phyloP scores from a whole-genome alignment of 1,140 invertebrate species.

The Pissodes strobi region DNA sequence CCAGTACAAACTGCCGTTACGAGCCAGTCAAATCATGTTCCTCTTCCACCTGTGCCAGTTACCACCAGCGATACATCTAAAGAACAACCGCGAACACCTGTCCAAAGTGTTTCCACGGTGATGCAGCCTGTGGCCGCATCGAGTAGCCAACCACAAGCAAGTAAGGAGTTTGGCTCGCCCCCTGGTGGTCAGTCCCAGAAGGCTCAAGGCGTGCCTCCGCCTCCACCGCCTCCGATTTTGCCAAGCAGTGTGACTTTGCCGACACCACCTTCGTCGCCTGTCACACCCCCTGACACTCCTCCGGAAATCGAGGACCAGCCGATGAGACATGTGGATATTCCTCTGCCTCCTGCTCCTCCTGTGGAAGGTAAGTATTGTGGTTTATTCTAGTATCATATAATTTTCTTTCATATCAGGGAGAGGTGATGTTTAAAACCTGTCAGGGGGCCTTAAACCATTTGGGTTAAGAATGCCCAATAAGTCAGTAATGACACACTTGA shows the following conservation, averaged over 20 bases:
- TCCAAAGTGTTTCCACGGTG: background rate
- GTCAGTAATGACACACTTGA: no score
- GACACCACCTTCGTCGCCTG: constrained; percentile 58
- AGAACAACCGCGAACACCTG: no score
- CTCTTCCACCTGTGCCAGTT: constrained; percentile 45
- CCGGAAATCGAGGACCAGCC: constrained; percentile 19
- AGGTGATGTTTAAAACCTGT: no score
- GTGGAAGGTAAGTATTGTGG: constrained; percentile 10
- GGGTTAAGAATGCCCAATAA: no score
- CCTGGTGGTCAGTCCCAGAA: constrained; percentile 55
- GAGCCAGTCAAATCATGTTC: constrained; percentile 53
- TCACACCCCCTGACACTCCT: constrained; percentile 49
- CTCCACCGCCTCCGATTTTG: constrained; percentile 47
- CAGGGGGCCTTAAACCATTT: no score
- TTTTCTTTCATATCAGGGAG: no score
- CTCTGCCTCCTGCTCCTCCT: constrained; percentile 23
- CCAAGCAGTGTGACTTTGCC: constrained; percentile 51
- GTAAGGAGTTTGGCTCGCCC: constrained; percentile 5
- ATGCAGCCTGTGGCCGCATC: constrained; percentile 9
- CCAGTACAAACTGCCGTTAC: constrained; percentile 49
- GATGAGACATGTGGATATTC: constrained; percentile 29
- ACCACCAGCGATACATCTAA: no score
- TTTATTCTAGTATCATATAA: no score
- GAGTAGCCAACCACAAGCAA: constrained; percentile 54
- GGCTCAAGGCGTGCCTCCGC: no score